Evolutionary conservation across 2,888 invertebrate species (phyloP).

Genomic region (Druceiella hillmani): DNA sequence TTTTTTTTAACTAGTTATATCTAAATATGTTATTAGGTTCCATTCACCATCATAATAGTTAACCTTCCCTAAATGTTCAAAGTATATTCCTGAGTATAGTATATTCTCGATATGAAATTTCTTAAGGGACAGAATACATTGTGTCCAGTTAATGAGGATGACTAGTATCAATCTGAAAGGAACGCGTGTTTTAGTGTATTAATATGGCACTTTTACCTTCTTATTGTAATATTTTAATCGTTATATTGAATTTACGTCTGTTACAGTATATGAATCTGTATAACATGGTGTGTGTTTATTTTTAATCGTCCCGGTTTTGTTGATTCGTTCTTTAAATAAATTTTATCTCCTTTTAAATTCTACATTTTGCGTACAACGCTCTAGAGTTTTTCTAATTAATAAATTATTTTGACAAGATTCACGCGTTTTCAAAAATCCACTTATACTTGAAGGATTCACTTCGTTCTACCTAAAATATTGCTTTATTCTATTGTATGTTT

Average conservation of each 20-base stretch:
- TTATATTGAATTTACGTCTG: background rate
- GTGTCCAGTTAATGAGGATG: too few relatives aligned
- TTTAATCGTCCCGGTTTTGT: background rate
- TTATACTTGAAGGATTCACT: slow-evolving; percentile 26
- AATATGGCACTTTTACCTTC: background rate
- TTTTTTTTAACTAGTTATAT: too few relatives aligned
- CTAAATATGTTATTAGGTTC: too few relatives aligned
- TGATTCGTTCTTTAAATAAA: background rate
- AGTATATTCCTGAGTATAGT: too few relatives aligned
- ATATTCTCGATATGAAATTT: too few relatives aligned
- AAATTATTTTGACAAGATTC: too few relatives aligned
- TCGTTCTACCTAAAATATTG: slow-evolving; percentile 25
- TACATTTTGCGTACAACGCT: slow-evolving; percentile 4
- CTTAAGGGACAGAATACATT: too few relatives aligned
- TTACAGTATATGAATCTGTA: background rate
- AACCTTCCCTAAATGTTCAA: too few relatives aligned
- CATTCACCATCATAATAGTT: too few relatives aligned
- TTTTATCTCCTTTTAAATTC: background rate
- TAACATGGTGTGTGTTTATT: background rate
- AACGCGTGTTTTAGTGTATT: background rate
- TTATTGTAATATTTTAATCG: background rate
- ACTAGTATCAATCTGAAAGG: background rate
- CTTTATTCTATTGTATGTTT: slow-evolving; percentile 16
- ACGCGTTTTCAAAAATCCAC: too few relatives aligned
- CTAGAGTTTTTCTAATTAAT: too few relatives aligned